Percentiles rank a stretch among this genome's conserved stretches.
phyloP scores from a whole-genome alignment of 2,797 vertebrate species.

The Heliangelus exortis region DNA sequence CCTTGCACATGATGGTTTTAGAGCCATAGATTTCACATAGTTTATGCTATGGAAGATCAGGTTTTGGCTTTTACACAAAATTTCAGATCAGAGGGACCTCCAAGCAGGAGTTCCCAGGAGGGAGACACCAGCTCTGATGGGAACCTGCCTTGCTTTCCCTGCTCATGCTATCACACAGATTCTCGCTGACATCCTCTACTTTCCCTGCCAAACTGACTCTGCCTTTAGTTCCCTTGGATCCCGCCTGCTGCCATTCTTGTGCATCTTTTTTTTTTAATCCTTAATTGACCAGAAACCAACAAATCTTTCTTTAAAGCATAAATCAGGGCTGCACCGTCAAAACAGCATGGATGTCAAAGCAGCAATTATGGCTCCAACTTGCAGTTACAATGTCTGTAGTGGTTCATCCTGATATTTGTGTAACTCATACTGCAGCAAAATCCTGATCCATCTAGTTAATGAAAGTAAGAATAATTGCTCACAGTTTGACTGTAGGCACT shows the following conservation, averaged over 20 bases:
- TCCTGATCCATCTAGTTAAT: slow-evolving; percentile 18
- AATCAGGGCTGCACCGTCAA: not conserved
- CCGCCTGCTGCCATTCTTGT: not conserved
- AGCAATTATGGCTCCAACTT: not conserved
- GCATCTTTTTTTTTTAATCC: not conserved
- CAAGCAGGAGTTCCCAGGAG: not conserved
- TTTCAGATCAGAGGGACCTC: not conserved
- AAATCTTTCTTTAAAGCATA: not conserved
- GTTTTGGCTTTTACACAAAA: not conserved
- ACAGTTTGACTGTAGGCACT: slow-evolving; percentile 41
- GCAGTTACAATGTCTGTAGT: not conserved
- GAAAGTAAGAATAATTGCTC: slow-evolving; percentile 41
- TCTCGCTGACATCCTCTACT: accelerated
- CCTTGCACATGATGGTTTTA: not conserved
- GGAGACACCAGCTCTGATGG: not conserved
- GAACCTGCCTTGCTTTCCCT: not conserved
- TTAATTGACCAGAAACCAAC: not conserved
- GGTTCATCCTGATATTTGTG: not conserved
- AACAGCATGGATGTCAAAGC: not conserved
- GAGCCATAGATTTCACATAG: not conserved
- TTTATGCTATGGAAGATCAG: not conserved
- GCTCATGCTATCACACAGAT: not conserved
- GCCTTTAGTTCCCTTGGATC: not conserved
- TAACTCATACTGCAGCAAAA: slow-evolving; percentile 15
- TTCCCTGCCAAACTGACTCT: not conserved